Conservation (phyloP, 2,113 vertebrate genomes). For the Limnothrissa miodon region DNA sequence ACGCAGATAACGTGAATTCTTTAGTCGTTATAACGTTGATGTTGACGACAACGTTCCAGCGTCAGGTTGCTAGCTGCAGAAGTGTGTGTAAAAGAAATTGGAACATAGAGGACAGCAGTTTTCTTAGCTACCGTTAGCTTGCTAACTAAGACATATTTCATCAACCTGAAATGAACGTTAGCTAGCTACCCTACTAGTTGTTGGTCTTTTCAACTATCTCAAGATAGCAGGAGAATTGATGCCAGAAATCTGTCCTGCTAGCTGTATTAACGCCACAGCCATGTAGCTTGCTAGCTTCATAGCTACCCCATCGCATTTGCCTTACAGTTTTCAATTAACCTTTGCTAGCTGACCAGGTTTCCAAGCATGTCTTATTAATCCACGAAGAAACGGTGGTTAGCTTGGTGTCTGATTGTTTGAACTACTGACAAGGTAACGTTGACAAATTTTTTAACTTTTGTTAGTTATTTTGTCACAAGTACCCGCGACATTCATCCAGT, state of each 20-base stretch:
- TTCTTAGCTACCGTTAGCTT: not conserved
- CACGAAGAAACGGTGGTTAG: slow-evolving; percentile 51
- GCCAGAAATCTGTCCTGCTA: not conserved
- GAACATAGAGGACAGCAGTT: not conserved
- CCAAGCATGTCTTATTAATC: not conserved
- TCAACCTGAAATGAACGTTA: not conserved
- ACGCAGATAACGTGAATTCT: slow-evolving; percentile 5
- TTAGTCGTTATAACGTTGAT: not conserved
- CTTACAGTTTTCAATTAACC: slow-evolving; percentile 30
- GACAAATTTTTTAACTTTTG: not conserved
- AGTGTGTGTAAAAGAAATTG: not conserved
- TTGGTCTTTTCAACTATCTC: not conserved
- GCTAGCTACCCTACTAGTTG: not conserved
- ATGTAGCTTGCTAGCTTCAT: slow-evolving; percentile 49
- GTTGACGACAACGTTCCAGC: not conserved
- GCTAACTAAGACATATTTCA: not conserved
- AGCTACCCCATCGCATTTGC: slow-evolving; percentile 59
- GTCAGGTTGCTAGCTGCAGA: slow-evolving; percentile 5
- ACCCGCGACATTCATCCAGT: not conserved
- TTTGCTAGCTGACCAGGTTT: slow-evolving; percentile 30
- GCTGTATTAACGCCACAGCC: slow-evolving; percentile 10
- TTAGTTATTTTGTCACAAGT: not conserved
- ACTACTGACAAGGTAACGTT: slow-evolving; percentile 4
- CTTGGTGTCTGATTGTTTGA: slow-evolving; percentile 20
- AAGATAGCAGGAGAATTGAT: slow-evolving; percentile 1